Conservation (phyloP, 2,797 vertebrate genomes). For the Spea hammondii region DNA sequence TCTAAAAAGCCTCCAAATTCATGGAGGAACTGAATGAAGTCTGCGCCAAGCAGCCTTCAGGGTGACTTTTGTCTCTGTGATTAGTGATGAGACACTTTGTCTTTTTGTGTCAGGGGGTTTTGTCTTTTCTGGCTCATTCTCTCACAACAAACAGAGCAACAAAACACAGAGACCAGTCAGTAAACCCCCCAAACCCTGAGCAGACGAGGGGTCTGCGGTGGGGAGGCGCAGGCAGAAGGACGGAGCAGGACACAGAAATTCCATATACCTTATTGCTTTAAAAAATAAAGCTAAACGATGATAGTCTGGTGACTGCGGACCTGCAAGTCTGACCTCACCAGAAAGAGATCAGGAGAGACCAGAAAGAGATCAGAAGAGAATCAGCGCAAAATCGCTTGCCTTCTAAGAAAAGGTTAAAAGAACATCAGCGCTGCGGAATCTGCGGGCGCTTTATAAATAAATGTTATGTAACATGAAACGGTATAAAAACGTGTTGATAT, state of each 20-base stretch:
- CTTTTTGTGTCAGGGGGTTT: constrained; percentile 45
- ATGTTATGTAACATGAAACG: too few species aligned
- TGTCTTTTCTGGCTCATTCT: constrained; percentile 42
- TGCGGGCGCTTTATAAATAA: too few species aligned
- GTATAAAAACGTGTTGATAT: too few species aligned
- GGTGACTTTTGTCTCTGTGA: constrained; percentile 39
- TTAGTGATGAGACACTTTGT: constrained; percentile 51
- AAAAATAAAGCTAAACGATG: too few species aligned
- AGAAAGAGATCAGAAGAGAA: too few species aligned
- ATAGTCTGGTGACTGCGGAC: too few species aligned
- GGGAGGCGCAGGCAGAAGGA: not conserved
- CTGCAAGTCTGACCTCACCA: too few species aligned
- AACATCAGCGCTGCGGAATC: too few species aligned
- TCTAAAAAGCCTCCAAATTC: constrained; percentile 29
- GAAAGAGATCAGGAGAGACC: too few species aligned
- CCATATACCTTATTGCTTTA: too few species aligned
- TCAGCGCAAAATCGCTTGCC: too few species aligned
- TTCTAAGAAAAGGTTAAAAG: too few species aligned
- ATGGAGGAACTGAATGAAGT: constrained; percentile 40
- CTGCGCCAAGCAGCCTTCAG: constrained; percentile 46
- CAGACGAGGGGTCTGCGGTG: not conserved
- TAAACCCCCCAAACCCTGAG: not conserved
- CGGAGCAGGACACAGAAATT: not conserved
- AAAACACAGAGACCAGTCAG: constrained; percentile 8
- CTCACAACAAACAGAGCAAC: constrained; percentile 37